These are phyloP conservation scores for Parnassius mnemosyne DNA, from an alignment of 2,888 invertebrate species.

Conservation along the genomic window DNA sequence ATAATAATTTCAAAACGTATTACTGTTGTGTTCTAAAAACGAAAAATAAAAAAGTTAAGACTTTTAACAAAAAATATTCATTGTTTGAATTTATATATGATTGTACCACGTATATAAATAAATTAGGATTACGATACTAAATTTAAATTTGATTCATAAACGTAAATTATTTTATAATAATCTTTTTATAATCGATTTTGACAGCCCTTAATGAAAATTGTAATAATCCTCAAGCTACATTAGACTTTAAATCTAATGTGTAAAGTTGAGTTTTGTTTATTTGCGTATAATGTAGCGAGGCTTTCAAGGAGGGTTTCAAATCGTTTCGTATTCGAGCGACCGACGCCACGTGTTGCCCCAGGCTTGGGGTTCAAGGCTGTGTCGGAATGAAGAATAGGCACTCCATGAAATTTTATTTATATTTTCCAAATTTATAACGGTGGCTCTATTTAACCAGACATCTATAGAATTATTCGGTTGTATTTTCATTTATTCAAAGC, in stretches of 20 bases:
- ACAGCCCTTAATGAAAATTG: conserved; percentile 39
- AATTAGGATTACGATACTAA: no score
- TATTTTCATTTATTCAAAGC: no score
- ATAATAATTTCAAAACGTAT: no score
- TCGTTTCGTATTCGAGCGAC: conserved; percentile 62
- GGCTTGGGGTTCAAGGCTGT: conserved; percentile 63
- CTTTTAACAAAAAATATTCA: no score
- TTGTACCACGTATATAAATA: no score
- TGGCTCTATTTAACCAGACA: no score
- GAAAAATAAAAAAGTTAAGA: no score
- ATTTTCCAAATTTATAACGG: no score
- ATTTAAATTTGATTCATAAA: no score
- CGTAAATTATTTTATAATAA: conserved; percentile 9
- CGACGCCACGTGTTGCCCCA: conserved; percentile 66
- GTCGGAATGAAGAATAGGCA: conserved; percentile 44
- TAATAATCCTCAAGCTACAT: conserved; percentile 41
- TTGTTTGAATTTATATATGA: no score
- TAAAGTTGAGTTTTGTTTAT: conserved; percentile 52
- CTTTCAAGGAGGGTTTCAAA: conserved; percentile 56
- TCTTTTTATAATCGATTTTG: conserved; percentile 29
- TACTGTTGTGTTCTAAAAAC: no score
- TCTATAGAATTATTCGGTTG: no score
- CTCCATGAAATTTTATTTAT: conserved; percentile 33
- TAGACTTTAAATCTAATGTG: conserved; percentile 42
- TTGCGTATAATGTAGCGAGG: conserved; percentile 37